Conservation (phyloP, 2,113 vertebrate genomes). For the Sisor rabdophorus region DNA sequence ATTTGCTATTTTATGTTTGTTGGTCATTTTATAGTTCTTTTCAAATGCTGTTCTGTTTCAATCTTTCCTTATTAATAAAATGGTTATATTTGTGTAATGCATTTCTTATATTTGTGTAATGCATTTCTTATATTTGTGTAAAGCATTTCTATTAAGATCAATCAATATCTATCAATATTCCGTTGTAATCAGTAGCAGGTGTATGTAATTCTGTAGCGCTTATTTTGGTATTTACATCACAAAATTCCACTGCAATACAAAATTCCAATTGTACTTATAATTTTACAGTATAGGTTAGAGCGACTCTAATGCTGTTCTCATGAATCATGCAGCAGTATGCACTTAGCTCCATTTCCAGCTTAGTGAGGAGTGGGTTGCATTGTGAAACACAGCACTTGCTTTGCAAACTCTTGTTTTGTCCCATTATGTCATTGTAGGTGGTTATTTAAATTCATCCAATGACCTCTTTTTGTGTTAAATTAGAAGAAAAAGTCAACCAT, state of each 20-base stretch:
- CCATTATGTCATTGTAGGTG: neutral
- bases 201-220: neutral
- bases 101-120: constrained; percentile 16
- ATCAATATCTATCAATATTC: neutral
- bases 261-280: too few relatives aligned
- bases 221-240: neutral
- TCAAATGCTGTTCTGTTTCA: constrained; percentile 12
- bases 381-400: neutral
- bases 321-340: neutral
- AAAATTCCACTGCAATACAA: too few relatives aligned
- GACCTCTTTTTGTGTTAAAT: neutral
- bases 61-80: neutral
- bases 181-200: neutral
- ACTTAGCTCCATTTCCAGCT: neutral
- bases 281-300: neutral
- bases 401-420: neutral
- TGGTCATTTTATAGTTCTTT: neutral
- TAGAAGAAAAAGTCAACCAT: neutral
- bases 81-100: constrained; percentile 9
- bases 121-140: constrained; percentile 8
- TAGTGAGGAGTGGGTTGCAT: neutral
- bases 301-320: neutral
- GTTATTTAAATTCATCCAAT: neutral
- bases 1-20: neutral
- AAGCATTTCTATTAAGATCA: neutral